phyloP scores from a whole-genome alignment of 2,888 invertebrate genomes.

The Tillus elongatus region DNA sequence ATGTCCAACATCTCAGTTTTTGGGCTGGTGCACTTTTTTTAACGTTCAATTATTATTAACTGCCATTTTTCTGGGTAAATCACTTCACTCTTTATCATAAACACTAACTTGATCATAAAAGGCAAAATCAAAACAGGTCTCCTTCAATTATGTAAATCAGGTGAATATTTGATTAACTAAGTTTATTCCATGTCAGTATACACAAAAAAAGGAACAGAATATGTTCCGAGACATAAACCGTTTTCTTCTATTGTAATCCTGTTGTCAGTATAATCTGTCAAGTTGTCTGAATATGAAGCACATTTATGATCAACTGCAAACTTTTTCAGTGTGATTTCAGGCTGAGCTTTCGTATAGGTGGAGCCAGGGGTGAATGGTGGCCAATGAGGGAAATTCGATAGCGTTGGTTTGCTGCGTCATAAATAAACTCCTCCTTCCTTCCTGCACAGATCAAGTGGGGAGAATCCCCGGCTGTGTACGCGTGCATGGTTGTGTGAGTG shows the following conservation, averaged over 20 bases:
- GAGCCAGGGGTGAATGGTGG: slow-evolving; percentile 30
- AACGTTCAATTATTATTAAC: no score
- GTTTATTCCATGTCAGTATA: no score
- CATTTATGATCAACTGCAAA: slow-evolving; percentile 40
- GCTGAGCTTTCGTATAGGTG: slow-evolving; percentile 29
- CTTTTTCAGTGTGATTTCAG: slow-evolving; percentile 34
- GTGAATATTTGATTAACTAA: no score
- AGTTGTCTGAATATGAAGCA: slow-evolving; percentile 31
- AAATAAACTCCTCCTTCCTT: slow-evolving; percentile 31
- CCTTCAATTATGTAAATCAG: no score
- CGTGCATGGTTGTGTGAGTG: no score
- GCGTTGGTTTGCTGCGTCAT: slow-evolving; percentile 35
- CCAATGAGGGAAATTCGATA: slow-evolving; percentile 34
- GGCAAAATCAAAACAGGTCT: no score
- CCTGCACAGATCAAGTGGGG: background rate
- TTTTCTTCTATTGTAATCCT: slow-evolving; percentile 8
- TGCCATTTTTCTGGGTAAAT: no score
- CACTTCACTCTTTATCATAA: no score
- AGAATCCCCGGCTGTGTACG: background rate
- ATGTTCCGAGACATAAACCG: no score
- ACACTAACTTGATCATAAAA: no score
- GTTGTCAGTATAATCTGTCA: slow-evolving; percentile 29
- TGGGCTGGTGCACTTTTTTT: no score
- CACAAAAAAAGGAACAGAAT: no score
- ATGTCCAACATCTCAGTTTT: slow-evolving; percentile 73